These are phyloP conservation scores for Drosophila nikananu DNA, from an alignment of 1,140 invertebrate species.

Conservation along the genomic window DNA sequence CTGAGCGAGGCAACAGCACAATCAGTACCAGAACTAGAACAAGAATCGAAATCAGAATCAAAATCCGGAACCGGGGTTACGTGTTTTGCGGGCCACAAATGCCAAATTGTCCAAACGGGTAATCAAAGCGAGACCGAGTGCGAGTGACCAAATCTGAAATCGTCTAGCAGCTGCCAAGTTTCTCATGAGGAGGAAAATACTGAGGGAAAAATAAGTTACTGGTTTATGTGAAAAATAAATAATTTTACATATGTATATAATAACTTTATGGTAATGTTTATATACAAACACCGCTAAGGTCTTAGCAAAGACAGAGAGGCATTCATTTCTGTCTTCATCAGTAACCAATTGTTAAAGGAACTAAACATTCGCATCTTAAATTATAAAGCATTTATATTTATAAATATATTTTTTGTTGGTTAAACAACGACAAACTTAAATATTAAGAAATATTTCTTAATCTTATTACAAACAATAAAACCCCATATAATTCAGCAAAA, in stretches of 20 bases:
- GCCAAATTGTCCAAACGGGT: slow-evolving; percentile 62
- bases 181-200: slow-evolving; percentile 47
- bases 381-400: no score
- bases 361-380: no score
- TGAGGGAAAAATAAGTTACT: neutral
- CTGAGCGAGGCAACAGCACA: slow-evolving; percentile 30
- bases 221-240: neutral
- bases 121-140: slow-evolving; percentile 58
- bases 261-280: no score
- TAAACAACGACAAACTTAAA: no score
- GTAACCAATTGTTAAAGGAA: no score
- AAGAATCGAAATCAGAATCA: slow-evolving; percentile 27
- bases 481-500: no score
- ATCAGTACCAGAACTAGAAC: slow-evolving; percentile 19
- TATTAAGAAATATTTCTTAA: no score
- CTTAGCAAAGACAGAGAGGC: no score
- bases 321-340: no score
- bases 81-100: slow-evolving; percentile 53
- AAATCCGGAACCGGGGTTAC: slow-evolving; percentile 34
- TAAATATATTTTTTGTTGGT: no score
- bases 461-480: no score
- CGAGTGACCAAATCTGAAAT: slow-evolving; percentile 37
- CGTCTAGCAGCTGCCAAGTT: slow-evolving; percentile 62
- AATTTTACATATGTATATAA: neutral
- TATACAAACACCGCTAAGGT: no score